phyloP scores from a whole-genome alignment of 2,797 vertebrate species.

The Diceros bicornis region DNA sequence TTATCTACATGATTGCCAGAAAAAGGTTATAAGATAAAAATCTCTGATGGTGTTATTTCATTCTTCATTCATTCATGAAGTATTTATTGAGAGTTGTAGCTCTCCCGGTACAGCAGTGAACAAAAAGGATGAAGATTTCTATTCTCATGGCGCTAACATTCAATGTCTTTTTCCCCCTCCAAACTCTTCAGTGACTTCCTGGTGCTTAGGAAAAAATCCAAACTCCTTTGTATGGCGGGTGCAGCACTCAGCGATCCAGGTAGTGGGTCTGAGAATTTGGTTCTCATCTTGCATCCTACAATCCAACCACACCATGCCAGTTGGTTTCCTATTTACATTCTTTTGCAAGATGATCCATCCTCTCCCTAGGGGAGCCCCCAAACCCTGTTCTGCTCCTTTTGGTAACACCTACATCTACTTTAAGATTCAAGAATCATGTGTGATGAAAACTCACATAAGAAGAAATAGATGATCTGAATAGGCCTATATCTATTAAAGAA shows the following conservation, averaged over 20 bases:
- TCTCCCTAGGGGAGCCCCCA: neutral
- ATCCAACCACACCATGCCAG: neutral
- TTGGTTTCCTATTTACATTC: neutral
- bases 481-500: neutral
- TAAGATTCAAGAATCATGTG: conserved; percentile 24
- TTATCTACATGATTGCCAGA: neutral
- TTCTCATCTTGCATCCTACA: neutral
- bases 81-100: neutral
- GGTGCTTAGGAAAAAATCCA: neutral
- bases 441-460: neutral
- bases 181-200: neutral
- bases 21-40: neutral
- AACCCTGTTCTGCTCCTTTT: neutral
- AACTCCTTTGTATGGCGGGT: neutral
- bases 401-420: neutral
- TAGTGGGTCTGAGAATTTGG: neutral
- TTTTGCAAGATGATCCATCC: neutral
- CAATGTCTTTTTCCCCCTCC: neutral
- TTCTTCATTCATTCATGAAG: neutral
- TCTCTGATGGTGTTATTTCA: neutral
- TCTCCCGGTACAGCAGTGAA: neutral
- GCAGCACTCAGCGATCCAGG: neutral
- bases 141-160: neutral
- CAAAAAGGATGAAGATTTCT: neutral
- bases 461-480: neutral